A percentile compares a stretch with the other conserved stretches of the same genome.
Conservation (phyloP, 2,113 vertebrate genomes). For the Opisthocomus hoazin region DNA sequence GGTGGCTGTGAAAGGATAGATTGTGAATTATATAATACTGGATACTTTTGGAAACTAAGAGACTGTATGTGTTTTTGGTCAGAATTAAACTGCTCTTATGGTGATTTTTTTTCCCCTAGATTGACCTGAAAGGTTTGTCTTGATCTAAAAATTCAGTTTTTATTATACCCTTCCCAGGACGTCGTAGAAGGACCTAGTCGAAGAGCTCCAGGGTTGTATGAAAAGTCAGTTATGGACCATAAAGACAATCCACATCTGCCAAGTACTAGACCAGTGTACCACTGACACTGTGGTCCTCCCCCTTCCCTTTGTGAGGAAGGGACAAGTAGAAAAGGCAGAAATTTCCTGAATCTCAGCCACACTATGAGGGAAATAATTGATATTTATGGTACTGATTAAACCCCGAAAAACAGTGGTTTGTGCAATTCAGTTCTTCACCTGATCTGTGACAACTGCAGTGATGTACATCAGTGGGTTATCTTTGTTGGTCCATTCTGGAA, state of each 20-base stretch:
- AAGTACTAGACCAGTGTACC: background rate
- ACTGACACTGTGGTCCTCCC: background rate
- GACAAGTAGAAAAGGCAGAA: background rate
- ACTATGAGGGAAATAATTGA: background rate
- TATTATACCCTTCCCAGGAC: background rate
- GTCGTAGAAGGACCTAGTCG: background rate
- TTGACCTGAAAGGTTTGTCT: background rate
- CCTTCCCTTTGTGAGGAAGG: background rate
- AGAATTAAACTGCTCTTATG: background rate
- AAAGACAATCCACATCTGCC: background rate
- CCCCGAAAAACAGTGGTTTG: background rate
- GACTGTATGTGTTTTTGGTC: background rate
- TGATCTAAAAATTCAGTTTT: background rate
- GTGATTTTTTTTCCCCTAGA: background rate
- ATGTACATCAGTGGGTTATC: constrained; percentile 84
- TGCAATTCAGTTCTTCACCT: constrained; percentile 60
- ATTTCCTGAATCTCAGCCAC: background rate
- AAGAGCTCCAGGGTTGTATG: background rate
- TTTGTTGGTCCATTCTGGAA: constrained; percentile 76
- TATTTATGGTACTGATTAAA: background rate
- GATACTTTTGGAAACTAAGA: background rate
- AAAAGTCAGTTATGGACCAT: background rate
- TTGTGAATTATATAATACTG: background rate
- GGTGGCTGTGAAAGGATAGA: background rate
- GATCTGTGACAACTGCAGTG: constrained; percentile 71